These are phyloP conservation scores for Tetanocera ferruginea DNA, from an alignment of 2,888 invertebrate species.

Conservation along the genomic window DNA sequence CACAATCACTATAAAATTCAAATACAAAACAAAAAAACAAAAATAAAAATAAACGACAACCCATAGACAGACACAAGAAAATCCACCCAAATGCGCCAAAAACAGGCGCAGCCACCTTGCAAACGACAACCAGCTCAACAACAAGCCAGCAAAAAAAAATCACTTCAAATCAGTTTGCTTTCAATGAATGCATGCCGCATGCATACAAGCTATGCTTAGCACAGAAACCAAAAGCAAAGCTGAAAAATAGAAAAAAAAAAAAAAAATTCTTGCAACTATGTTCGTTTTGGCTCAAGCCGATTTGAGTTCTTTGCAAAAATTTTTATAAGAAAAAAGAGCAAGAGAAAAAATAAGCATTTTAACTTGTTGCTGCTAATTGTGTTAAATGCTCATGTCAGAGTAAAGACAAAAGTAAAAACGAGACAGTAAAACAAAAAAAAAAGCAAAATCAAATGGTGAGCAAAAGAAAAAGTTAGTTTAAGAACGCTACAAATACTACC, in stretches of 20 bases:
- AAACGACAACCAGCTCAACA: neutral
- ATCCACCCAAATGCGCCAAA: constrained; percentile 5
- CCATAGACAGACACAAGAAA: neutral
- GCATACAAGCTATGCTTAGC: neutral
- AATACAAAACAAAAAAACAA: constrained; percentile 36
- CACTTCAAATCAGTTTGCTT: neutral
- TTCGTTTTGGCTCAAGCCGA: too few relatives aligned
- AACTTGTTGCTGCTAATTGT: too few relatives aligned
- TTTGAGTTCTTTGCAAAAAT: too few relatives aligned
- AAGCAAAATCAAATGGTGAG: neutral
- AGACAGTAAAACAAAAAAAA: neutral
- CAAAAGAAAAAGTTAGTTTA: too few relatives aligned
- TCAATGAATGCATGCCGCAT: neutral
- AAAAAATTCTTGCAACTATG: neutral
- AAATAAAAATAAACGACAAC: neutral
- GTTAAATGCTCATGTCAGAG: too few relatives aligned
- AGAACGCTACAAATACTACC: too few relatives aligned
- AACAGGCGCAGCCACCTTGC: constrained; percentile 27
- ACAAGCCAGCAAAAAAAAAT: neutral
- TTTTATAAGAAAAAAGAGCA: too few relatives aligned
- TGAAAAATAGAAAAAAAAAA: constrained; percentile 3
- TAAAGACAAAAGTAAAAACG: neutral
- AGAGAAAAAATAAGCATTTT: too few relatives aligned
- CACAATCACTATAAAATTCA: constrained; percentile 49
- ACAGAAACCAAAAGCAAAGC: constrained; percentile 22